A percentile compares a stretch with the other conserved stretches of the same genome.
These are phyloP conservation scores for Anguilla japonica DNA, from an alignment of 2,113 vertebrate species.

Conservation along the genomic window DNA sequence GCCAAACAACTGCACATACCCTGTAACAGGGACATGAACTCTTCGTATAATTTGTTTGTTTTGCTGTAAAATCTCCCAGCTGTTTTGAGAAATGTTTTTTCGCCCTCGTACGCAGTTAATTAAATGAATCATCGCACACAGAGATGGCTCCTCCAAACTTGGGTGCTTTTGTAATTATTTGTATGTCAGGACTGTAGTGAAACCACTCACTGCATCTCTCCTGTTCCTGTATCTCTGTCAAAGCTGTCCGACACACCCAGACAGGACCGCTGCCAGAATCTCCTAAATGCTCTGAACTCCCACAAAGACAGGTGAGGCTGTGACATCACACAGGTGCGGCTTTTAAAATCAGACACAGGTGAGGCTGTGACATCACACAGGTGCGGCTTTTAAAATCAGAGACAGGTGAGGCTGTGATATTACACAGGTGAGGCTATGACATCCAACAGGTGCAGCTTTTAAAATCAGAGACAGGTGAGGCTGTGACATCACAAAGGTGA, in stretches of 20 bases:
- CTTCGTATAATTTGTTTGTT: not conserved
- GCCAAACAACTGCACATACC: not conserved
- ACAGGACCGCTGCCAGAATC: conserved; percentile 83
- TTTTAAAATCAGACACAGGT: not conserved
- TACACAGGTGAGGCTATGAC: not conserved
- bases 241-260: conserved; percentile 86
- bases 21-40: not conserved
- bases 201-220: not conserved
- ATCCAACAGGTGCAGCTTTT: not conserved
- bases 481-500: not conserved
- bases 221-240: conserved; percentile 11
- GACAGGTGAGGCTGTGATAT: not conserved
- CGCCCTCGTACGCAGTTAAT: not conserved
- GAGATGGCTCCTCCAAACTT: not conserved
- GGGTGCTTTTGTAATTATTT: not conserved
- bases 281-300: conserved; percentile 84
- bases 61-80: not conserved
- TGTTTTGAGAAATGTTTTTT: not conserved
- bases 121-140: not conserved
- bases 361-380: not conserved
- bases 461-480: not conserved
- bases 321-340: not conserved
- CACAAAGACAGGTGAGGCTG: conserved; percentile 84
- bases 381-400: not conserved
- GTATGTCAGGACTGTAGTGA: not conserved